These are phyloP conservation scores for Origma solitaria DNA, from an alignment of 2,113 vertebrate species.

Conservation along the genomic window DNA sequence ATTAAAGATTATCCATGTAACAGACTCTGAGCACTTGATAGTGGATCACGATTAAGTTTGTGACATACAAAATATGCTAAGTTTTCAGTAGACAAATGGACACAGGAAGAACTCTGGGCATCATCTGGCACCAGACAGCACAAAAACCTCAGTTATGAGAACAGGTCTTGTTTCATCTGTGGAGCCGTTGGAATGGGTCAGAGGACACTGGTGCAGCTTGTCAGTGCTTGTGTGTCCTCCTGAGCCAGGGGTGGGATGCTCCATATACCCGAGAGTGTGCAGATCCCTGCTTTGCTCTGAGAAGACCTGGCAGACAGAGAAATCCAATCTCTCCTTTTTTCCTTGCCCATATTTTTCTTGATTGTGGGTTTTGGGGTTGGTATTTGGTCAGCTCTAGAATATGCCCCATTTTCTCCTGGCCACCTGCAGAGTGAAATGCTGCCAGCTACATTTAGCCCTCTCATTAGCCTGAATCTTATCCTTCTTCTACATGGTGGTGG, in stretches of 20 bases:
- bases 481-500: neutral
- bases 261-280: neutral
- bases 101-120: neutral
- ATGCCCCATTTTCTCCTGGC: neutral
- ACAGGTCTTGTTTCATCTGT: fast-evolving
- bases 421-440: neutral
- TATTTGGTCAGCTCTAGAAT: neutral
- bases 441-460: neutral
- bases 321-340: neutral
- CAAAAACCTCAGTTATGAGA: neutral
- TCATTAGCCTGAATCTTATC: neutral
- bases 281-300: neutral
- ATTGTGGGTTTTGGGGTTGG: neutral
- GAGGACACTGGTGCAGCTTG: fast-evolving
- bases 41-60: neutral
- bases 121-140: neutral
- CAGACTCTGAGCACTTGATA: neutral
- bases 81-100: neutral
- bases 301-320: neutral
- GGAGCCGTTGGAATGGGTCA: no score
- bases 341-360: fast-evolving
- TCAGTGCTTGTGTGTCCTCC: fast-evolving
- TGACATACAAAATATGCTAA: neutral
- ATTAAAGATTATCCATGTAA: neutral
- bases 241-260: neutral